Percentiles rank a stretch among this genome's conserved stretches.
Evolutionary conservation across 2,113 vertebrate species (phyloP).

Genomic region (Petrocephalus zakoni): DNA sequence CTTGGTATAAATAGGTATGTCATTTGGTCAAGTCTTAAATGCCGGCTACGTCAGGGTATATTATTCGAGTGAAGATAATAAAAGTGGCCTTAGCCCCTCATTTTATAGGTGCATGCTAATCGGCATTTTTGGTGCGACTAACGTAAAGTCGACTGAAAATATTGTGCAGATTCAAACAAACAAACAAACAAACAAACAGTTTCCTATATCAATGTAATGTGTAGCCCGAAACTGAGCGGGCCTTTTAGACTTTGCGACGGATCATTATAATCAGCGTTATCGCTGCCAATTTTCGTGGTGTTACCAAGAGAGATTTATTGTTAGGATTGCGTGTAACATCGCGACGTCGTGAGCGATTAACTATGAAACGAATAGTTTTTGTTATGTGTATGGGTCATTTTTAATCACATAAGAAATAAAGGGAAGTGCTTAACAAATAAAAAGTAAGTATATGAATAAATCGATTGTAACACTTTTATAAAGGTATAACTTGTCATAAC

Average conservation of each 20-base stretch:
- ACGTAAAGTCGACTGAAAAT: neutral
- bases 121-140: neutral
- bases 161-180: neutral
- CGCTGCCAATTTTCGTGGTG: constrained; percentile 83
- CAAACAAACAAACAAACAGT: neutral
- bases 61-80: neutral
- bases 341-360: constrained; percentile 60
- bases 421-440: neutral
- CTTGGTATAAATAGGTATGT: neutral
- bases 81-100: neutral
- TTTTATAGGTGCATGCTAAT: neutral
- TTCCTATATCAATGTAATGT: neutral
- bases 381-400: constrained; percentile 16
- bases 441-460: neutral
- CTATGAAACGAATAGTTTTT: constrained; percentile 81
- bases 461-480: neutral
- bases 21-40: neutral
- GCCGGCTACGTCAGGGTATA: neutral
- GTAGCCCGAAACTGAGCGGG: neutral
- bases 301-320: constrained; percentile 81
- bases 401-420: neutral
- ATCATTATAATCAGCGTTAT: constrained; percentile 80
- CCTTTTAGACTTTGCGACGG: constrained; percentile 24
- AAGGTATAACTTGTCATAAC: neutral
- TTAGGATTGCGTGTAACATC: constrained; percentile 68